Base-by-base conservation (phyloP, 1,140 invertebrate genomes). In the Choristoneura fumiferana region DNA sequence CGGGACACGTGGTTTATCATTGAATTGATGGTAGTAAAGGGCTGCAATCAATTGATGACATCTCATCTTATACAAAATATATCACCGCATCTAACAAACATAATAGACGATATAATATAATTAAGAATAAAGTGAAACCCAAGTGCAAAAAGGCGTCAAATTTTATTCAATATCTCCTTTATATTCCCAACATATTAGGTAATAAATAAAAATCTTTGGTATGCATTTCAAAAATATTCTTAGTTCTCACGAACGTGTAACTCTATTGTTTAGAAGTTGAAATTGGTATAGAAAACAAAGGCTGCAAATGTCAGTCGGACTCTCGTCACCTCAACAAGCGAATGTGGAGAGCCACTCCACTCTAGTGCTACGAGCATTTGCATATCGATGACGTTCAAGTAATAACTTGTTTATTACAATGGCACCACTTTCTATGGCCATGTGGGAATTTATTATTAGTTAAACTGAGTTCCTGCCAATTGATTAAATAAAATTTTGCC, bases 371-470 rank as follows among this genome's bases (percentile, higher is more conserved):
- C 63, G 67, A 66, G 74, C 75, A 75, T 87, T 87, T 87, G 84
- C 84, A 87, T 87, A 87, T 86, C 84, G 81, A 71, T 84, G 70
- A 74, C 78, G 66, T 38, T 38, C 58, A 39, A n/a, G n/a, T n/a
- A n/a, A 22, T 45, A 34, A 35, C 14, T 45, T 37, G 18, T 45
- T 49, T 49, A 49, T 49, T 29, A 49, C 43, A 49, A 49, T 22
- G 29, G 43, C 43, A 12, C 12, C n/a, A 29, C 43, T 49, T 29
- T 40, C 15, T 39, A 12, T 29, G 22, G 22, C 6, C 2, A 29
- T 29, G 22, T 29, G 22, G 22, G 22, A 29, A 29, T 29, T 29
- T 29, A 29, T 29, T 29, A 29, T 29, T 29, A 29, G 22, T 29
- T 3, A 29, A 29, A 29, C 22, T 29, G 22, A 29, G 2, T 29